These are phyloP conservation scores for Trichogramma pretiosum DNA, from an alignment of 1,140 invertebrate species.

Conservation along the genomic window DNA sequence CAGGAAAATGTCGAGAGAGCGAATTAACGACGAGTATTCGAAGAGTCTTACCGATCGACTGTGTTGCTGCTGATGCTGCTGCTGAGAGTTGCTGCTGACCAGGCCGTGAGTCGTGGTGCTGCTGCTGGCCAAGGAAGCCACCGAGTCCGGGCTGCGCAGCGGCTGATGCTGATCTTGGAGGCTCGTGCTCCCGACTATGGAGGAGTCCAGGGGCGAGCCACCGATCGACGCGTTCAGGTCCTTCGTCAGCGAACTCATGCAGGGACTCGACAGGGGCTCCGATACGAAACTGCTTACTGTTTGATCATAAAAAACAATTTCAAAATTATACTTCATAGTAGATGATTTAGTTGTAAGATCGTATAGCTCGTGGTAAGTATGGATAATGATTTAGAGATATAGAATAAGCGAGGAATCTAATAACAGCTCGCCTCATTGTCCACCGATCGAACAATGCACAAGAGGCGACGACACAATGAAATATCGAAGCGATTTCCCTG, in stretches of 20 bases:
- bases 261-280: constrained; percentile 27
- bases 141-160: constrained; percentile 17
- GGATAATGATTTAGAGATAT: no score
- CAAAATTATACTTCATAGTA: constrained; percentile 1
- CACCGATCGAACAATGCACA: no score
- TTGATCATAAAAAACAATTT: no score
- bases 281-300: constrained; percentile 33
- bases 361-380: no score
- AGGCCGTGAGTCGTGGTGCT: neutral
- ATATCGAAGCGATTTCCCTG: no score
- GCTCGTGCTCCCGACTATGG: constrained; percentile 10
- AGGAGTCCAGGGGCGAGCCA: constrained; percentile 8
- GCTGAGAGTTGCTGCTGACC: no score
- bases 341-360: no score
- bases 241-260: constrained; percentile 26
- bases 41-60: constrained; percentile 7
- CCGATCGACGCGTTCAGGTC: constrained; percentile 10
- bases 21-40: no score
- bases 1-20: no score
- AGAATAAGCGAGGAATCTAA: no score
- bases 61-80: constrained; percentile 9
- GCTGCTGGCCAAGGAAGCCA: neutral
- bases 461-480: no score
- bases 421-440: no score
- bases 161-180: constrained; percentile 6